These are phyloP conservation scores for Drosophila gaucha DNA, from an alignment of 2,888 invertebrate species.

Conservation along the genomic window DNA sequence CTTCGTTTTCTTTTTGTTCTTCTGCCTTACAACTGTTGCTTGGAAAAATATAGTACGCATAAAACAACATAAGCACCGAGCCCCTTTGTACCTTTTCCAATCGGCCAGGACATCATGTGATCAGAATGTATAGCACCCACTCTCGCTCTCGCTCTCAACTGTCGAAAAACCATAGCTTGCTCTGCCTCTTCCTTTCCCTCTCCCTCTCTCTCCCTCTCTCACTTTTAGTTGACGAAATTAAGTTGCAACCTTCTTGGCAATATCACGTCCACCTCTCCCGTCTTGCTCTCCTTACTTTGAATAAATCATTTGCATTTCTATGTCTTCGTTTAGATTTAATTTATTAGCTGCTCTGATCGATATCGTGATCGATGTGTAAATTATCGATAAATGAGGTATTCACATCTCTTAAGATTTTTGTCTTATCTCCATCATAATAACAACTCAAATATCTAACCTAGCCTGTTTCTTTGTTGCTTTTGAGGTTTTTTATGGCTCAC, in stretches of 20 bases:
- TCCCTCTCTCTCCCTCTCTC: neutral
- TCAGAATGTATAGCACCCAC: conserved; percentile 22
- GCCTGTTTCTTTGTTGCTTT: too few species aligned
- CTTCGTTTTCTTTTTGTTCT: conserved; percentile 38
- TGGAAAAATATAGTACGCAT: conserved; percentile 78
- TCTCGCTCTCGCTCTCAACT: conserved; percentile 1
- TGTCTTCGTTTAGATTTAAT: conserved; percentile 25
- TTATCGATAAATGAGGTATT: too few species aligned
- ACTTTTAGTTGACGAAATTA: conserved; percentile 55
- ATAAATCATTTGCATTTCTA: conserved; percentile 39
- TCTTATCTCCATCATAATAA: too few species aligned
- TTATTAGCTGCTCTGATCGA: conserved; percentile 12
- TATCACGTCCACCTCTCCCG: neutral
- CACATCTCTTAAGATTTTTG: too few species aligned
- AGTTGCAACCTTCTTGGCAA: conserved; percentile 41
- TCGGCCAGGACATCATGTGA: conserved; percentile 17
- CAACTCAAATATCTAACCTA: too few species aligned
- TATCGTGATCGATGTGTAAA: neutral
- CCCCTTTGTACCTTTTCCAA: too few species aligned
- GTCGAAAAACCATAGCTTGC: conserved; percentile 59
- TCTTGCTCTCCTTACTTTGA: neutral
- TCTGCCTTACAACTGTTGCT: conserved; percentile 68
- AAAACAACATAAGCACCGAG: conserved; percentile 68
- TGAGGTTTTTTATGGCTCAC: too few species aligned
- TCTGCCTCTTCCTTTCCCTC: neutral